Base-by-base conservation (phyloP, 2,113 vertebrate genomes). In the Gobiocypris rarus region DNA sequence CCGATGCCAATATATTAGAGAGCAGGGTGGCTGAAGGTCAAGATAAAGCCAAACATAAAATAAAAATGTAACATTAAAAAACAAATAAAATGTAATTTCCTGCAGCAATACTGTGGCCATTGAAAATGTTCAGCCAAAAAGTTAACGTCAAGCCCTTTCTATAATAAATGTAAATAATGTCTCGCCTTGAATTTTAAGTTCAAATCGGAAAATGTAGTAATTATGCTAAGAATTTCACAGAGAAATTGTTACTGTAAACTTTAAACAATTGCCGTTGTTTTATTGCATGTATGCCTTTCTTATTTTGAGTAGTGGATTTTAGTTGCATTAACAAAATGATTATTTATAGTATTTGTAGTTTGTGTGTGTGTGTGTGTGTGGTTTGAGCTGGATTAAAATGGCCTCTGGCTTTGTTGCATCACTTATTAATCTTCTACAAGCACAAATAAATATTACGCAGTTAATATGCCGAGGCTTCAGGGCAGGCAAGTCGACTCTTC, bases 371-470 rank as follows among this genome's bases (percentile, higher is more conserved):
- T 17, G 14, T 1, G 41, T 9, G 15, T 50, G n/a, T 17, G 24
- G 24, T 28, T 74, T 17, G 7, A 50, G 43, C 45, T 74, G 13
- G 24, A 34, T 76, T 11, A 19, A 76, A n/a, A 22, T 76, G 75
- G 52, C 31, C 19, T 76, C 22, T 58, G 52, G 75, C 19, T 76
- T 76, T 58, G 11, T 76, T 76, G 11, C 28, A 31, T 76, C 28
- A 56, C 50, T 22, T 38, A 56, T 67, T 67, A 67, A 76, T 52
- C 50, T 56, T 76, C 9, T n/a, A 34, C 48, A 38, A 75, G 56
- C 50, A 76, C n/a, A 38, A 24, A 43, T n/a, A 38, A 48, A 24
- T 1, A 43, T 41, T 24, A 11, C 8, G 22, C 31, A 59, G 34
- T 43, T 79, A 63, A 41, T 24, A 45, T 75, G 11, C 9, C 17